These are phyloP conservation scores for Plutella xylostella DNA, from an alignment of 2,888 invertebrate genomes.

Conservation along the genomic window DNA sequence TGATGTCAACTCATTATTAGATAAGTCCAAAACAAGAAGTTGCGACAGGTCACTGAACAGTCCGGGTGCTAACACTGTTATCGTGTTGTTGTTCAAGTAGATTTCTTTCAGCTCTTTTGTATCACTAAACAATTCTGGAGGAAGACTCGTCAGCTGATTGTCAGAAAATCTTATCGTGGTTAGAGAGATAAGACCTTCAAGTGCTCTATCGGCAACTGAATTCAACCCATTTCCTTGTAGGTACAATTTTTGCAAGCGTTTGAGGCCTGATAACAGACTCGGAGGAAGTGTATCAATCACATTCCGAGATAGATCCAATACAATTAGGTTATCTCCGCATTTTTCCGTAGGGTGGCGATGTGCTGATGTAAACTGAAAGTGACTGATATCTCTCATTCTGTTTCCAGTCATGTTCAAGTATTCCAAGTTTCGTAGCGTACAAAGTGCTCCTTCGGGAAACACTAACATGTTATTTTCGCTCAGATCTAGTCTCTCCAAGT, in stretches of 20 bases:
- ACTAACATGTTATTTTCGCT: slow-evolving; percentile 86
- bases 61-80: slow-evolving; percentile 83
- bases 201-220: slow-evolving; percentile 81
- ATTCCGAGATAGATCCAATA: slow-evolving; percentile 82
- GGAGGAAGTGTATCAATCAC: slow-evolving; percentile 81
- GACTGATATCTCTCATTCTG: slow-evolving; percentile 79
- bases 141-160: slow-evolving; percentile 83
- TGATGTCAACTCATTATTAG: slow-evolving; percentile 82
- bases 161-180: slow-evolving; percentile 82
- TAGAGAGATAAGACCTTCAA: slow-evolving; percentile 80
- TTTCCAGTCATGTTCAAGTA: slow-evolving; percentile 84
- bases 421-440: slow-evolving; percentile 79
- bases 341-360: slow-evolving; percentile 70
- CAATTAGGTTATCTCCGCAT: slow-evolving; percentile 77
- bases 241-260: slow-evolving; percentile 78
- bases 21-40: slow-evolving; percentile 80
- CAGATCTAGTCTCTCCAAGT: slow-evolving; percentile 79
- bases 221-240: slow-evolving; percentile 82
- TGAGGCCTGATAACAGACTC: slow-evolving; percentile 77
- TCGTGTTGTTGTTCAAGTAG: slow-evolving; percentile 84
- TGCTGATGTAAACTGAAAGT: slow-evolving; percentile 76
- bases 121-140: slow-evolving; percentile 85
- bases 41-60: slow-evolving; percentile 82
- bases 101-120: slow-evolving; percentile 83
- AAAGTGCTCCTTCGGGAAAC: slow-evolving; percentile 81